Conservation (phyloP, 2,797 vertebrate genomes). For the Poecilia wingei region DNA sequence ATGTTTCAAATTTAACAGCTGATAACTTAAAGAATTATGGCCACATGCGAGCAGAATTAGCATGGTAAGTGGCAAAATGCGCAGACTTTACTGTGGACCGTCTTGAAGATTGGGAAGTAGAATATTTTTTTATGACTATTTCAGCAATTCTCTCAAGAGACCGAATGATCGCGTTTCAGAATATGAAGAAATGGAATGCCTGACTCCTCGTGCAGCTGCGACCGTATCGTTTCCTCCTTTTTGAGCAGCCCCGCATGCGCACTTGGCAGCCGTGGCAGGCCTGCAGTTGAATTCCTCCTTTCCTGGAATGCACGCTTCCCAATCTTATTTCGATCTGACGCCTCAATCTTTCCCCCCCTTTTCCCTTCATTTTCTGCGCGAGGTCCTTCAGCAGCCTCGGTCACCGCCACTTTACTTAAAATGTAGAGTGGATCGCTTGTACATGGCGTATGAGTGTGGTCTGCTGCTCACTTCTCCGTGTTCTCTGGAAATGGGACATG, state of each 20-base stretch:
- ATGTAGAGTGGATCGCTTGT: conserved; percentile 71
- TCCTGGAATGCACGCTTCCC: conserved; percentile 68
- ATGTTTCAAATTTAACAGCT: conserved; percentile 52
- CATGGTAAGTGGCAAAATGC: conserved; percentile 42
- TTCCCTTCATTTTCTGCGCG: conserved; percentile 64
- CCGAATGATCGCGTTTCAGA: conserved; percentile 75
- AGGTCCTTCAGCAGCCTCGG: conserved; percentile 52
- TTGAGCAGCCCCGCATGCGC: conserved; percentile 60
- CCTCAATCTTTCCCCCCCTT: conserved; percentile 60
- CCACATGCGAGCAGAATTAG: conserved; percentile 39
- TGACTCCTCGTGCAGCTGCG: conserved; percentile 78
- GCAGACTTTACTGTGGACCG: conserved; percentile 20
- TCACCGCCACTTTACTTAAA: conserved; percentile 72
- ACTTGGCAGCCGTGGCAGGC: conserved; percentile 45
- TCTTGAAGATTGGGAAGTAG: conserved; percentile 28
- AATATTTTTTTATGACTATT: conserved; percentile 60
- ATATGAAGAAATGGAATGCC: conserved; percentile 77
- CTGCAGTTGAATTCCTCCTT: conserved; percentile 70
- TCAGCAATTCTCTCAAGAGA: conserved; percentile 68
- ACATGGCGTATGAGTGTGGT: conserved; percentile 74
- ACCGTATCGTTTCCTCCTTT: conserved; percentile 70
- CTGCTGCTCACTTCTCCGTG: conserved; percentile 74
- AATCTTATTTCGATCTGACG: conserved; percentile 75
- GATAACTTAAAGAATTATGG: conserved; percentile 42
- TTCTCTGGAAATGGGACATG: conserved; percentile 80